These are phyloP conservation scores for Dolichomitus sp. DNA, from an alignment of 2,888 invertebrate species.

Conservation along the genomic window DNA sequence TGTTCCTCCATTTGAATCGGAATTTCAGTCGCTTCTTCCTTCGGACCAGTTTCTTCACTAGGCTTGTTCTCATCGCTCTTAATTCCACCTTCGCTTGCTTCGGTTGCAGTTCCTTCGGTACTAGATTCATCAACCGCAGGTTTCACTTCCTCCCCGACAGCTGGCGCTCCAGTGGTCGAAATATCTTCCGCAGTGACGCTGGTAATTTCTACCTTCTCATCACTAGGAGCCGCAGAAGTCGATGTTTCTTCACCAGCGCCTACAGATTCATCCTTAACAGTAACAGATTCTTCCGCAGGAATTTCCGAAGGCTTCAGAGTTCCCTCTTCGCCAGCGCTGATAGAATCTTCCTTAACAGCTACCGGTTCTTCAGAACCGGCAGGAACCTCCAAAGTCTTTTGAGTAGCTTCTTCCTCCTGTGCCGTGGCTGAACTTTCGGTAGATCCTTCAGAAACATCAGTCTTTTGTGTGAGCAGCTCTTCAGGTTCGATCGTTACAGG, in stretches of 20 bases:
- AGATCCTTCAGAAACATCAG: neutral
- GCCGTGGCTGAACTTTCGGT: neutral
- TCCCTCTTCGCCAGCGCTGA: neutral
- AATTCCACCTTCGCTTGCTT: neutral
- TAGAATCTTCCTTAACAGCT: neutral
- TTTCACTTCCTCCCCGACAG: slow-evolving; percentile 3
- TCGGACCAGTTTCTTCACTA: neutral
- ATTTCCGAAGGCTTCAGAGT: neutral
- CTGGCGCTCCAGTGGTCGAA: neutral
- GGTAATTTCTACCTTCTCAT: slow-evolving; percentile 21
- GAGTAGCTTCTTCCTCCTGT: slow-evolving; percentile 5
- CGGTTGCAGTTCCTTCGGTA: slow-evolving; percentile 38
- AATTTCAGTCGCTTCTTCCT: neutral
- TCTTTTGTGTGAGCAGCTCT: slow-evolving; percentile 13
- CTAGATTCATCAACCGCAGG: slow-evolving; percentile 31
- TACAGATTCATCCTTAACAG: neutral
- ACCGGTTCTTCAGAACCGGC: neutral
- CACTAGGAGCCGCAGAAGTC: slow-evolving; percentile 1
- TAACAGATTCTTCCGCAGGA: slow-evolving; percentile 2
- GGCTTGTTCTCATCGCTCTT: neutral
- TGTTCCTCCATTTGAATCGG: slow-evolving; percentile 22
- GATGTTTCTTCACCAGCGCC: neutral
- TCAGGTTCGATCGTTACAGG: slow-evolving; percentile 12
- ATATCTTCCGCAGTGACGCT: slow-evolving; percentile 9
- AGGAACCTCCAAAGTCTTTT: neutral